Conservation (phyloP, 2,113 vertebrate genomes). For the Tragelaphus buxtoni region DNA sequence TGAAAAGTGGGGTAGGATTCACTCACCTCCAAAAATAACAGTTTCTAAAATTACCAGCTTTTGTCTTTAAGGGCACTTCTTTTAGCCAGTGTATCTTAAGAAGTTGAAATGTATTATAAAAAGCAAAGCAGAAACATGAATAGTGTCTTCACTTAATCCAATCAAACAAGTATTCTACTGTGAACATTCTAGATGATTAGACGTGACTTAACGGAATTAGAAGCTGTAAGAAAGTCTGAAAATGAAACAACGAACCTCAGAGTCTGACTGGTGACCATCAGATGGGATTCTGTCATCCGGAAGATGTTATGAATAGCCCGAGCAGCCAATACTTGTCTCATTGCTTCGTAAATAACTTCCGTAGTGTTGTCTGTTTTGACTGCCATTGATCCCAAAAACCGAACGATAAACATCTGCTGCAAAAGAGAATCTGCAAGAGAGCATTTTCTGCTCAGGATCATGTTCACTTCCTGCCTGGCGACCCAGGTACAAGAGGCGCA, state of each 20-base stretch:
- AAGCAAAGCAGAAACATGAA: background rate
- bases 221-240: background rate
- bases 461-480: background rate
- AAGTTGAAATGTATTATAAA: background rate
- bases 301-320: conserved; percentile 99
- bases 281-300: conserved; percentile 93
- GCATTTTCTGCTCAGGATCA: background rate
- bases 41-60: too few relatives aligned
- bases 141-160: background rate
- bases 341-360: conserved; percentile 96
- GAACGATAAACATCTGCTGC: conserved; percentile 95
- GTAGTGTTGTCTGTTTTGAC: conserved; percentile 86
- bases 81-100: background rate
- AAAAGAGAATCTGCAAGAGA: conserved; percentile 89
- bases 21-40: too few relatives aligned
- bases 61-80: background rate
- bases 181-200: background rate
- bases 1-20: background rate
- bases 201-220: rapidly evolving
- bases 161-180: background rate
- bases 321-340: conserved; percentile 96
- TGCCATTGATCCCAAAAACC: conserved; percentile 96
- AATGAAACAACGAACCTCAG: conserved; percentile 81
- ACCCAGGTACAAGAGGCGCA: rapidly evolving
- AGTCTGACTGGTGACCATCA: conserved; percentile 93